Percentiles rank a stretch among this genome's conserved stretches.
Conservation (phyloP, 2,888 invertebrate genomes). For the Drosophila paranaensis region DNA sequence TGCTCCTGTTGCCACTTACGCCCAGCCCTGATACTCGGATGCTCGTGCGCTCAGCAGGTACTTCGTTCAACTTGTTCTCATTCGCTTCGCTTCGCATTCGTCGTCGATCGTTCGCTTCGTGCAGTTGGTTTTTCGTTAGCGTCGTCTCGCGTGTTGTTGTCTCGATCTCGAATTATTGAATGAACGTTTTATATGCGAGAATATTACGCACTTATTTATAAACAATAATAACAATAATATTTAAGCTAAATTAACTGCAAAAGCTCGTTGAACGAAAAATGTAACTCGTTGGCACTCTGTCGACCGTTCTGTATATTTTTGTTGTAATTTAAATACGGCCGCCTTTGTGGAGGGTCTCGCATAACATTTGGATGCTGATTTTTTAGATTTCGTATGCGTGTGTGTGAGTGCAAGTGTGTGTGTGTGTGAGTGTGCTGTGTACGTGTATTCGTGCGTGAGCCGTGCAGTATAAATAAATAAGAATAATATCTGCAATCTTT, state of each 20-base stretch:
- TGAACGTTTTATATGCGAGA: constrained; percentile 31
- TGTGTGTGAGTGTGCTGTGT: neutral
- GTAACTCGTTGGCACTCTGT: constrained; percentile 20
- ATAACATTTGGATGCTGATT: constrained; percentile 70
- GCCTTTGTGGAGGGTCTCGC: constrained; percentile 54
- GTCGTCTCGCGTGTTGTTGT: constrained; percentile 9
- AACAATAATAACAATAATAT: constrained; percentile 30
- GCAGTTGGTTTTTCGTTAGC: constrained; percentile 50
- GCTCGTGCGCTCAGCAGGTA: constrained; percentile 30
- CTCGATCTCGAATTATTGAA: constrained; percentile 34
- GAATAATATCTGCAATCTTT: constrained; percentile 74
- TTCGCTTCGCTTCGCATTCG: constrained; percentile 51
- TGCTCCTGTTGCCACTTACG: constrained; percentile 29
- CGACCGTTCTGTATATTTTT: constrained; percentile 17
- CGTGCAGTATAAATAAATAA: constrained; percentile 72
- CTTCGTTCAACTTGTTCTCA: constrained; percentile 46
- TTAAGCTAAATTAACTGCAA: constrained; percentile 23
- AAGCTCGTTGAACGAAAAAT: constrained; percentile 35
- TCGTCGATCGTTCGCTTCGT: constrained; percentile 66
- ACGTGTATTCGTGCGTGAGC: constrained; percentile 23
- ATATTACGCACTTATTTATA: constrained; percentile 40
- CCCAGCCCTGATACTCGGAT: constrained; percentile 43
- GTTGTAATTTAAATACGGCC: constrained; percentile 32
- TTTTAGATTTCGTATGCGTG: constrained; percentile 41
- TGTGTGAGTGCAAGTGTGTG: constrained; percentile 17